Evolutionary conservation across 2,797 vertebrate species (phyloP).

Genomic region (Ctenosaura bakeri): DNA sequence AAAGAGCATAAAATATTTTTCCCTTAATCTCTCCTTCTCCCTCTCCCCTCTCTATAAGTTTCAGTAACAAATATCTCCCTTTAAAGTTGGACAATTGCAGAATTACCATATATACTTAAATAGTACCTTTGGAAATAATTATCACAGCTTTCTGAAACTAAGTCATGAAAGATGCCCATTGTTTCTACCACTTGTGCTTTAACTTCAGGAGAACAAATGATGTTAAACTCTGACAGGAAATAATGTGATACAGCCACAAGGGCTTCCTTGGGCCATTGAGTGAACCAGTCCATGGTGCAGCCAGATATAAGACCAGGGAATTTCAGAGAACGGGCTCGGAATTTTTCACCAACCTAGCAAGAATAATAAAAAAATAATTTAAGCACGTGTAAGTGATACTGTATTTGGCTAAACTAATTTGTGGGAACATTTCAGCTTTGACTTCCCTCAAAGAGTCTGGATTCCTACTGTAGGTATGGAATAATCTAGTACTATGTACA

Average conservation of each 20-base stretch:
- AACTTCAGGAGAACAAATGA: conserved; percentile 77
- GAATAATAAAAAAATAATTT: neutral
- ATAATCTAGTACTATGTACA: neutral
- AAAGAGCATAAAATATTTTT: neutral
- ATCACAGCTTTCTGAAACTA: conserved; percentile 82
- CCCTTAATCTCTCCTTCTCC: too few relatives aligned
- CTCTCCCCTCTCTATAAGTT: neutral
- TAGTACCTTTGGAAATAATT: conserved; percentile 83
- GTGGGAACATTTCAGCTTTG: neutral
- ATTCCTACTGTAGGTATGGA: neutral
- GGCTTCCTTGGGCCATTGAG: conserved; percentile 81
- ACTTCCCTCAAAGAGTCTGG: neutral
- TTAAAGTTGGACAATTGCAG: neutral
- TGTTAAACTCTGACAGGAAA: conserved; percentile 78
- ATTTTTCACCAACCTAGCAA: conserved; percentile 82
- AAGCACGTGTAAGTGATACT: neutral
- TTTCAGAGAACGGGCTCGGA: conserved; percentile 82
- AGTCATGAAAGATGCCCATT: conserved; percentile 82
- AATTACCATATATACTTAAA: neutral
- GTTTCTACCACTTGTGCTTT: conserved; percentile 80
- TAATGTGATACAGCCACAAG: conserved; percentile 80
- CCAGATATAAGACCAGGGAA: conserved; percentile 85
- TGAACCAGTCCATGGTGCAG: conserved; percentile 86
- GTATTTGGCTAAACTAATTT: neutral
- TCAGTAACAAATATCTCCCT: neutral